Percentiles rank a stretch among this genome's conserved stretches.
These are phyloP conservation scores for Tiphia femorata DNA, from an alignment of 2,888 invertebrate species.

Conservation along the genomic window DNA sequence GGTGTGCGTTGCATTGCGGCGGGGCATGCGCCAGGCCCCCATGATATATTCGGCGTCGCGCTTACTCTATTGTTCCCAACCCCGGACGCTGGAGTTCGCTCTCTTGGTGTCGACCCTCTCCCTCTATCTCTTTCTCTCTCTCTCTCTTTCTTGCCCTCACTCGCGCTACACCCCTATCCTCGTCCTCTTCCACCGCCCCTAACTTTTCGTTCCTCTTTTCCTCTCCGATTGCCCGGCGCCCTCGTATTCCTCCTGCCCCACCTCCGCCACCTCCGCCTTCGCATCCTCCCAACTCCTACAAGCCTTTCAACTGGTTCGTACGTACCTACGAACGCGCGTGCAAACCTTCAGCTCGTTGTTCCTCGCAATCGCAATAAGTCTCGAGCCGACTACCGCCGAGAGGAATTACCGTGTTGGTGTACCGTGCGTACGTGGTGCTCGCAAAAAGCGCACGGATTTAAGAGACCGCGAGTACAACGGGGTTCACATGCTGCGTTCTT, in stretches of 20 bases:
- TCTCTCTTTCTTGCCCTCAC: constrained; percentile 1
- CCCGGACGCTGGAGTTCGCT: constrained; percentile 10
- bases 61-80: constrained; percentile 56
- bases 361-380: constrained; percentile 32
- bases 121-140: neutral
- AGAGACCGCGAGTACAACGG: too few relatives aligned
- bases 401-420: too few relatives aligned
- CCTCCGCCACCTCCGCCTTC: constrained; percentile 3
- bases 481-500: too few relatives aligned
- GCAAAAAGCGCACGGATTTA: too few relatives aligned
- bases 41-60: constrained; percentile 63
- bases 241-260: too few relatives aligned
- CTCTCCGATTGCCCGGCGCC: too few relatives aligned
- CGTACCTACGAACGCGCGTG: constrained; percentile 16
- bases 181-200: neutral
- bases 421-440: too few relatives aligned
- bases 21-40: constrained; percentile 37
- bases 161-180: neutral
- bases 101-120: constrained; percentile 13
- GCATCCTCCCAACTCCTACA: constrained; percentile 12
- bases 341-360: constrained; percentile 16
- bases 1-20: constrained; percentile 27
- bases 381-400: too few relatives aligned
- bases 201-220: too few relatives aligned
- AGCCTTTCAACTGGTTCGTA: neutral